Evolutionary conservation across 2,888 invertebrate species (phyloP), one percentile per base, ranked within the genome.

Genomic region (Napeogenes sylphis): DNA sequence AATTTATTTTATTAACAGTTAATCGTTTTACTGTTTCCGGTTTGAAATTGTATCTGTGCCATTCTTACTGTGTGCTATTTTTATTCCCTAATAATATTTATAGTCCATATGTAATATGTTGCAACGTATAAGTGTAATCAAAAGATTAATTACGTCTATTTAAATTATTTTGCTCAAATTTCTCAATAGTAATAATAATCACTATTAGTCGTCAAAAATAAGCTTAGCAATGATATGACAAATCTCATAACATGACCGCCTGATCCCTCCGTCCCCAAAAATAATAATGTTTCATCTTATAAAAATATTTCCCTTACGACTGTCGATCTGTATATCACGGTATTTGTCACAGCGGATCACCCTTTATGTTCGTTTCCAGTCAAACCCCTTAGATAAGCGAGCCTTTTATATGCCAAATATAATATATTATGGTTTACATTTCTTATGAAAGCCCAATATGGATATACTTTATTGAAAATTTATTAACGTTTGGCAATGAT

Each of bases 381-480:
- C 90, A 90, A 90, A 90, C 90, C 90, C 90, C 90, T 90, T 90
- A 90, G 90, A 90, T 90, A 90, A 90, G 90, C 89, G 89, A 85
- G 90, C 90, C 90, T 90, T 90, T 90, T 90, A 90, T 90, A 90
- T 89, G 90, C 88, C 90, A 89, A 90, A 90, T 90, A 90, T 90
- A 90, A 90, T 90, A 90, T 90, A 90, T 90, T 90, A 89, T 90
- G 88, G 86, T 88, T 88, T 89, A 84, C 87, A 88, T 88, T 87
- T 86, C 85, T 78, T 70, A 61, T 70, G 74, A 71, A 74, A 81
- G 76, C 69, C 64, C 83, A 78, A 68, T 69, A 67, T 87, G 84
- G 90, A 89, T 75, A 79, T 69, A 73, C 53, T 66, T 64, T 53
- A 32, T 35, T 12, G 8, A 42, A 42, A 42, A 42, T 42, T 10